Percentiles rank a stretch among this genome's conserved stretches.
Evolutionary conservation across 2,797 vertebrate genomes (phyloP).

Genomic region (Sphaeramia orbicularis): DNA sequence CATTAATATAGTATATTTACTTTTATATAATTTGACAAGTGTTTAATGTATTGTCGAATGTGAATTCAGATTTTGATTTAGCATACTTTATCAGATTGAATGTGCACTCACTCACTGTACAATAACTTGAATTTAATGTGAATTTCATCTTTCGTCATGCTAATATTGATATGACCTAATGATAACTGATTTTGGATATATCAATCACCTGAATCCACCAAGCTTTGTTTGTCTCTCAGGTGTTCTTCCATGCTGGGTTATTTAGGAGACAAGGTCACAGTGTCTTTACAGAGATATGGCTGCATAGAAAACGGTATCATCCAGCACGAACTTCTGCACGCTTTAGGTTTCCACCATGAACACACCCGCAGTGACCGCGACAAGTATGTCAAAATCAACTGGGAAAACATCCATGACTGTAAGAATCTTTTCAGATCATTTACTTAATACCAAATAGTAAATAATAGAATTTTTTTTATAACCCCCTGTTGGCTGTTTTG

Average conservation of each 20-base stretch:
- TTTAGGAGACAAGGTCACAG: slow-evolving; percentile 75
- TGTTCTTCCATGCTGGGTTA: slow-evolving; percentile 82
- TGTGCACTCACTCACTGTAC: too few species aligned
- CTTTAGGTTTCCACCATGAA: slow-evolving; percentile 86
- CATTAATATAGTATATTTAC: too few species aligned
- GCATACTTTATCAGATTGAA: too few species aligned
- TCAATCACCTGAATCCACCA: too few species aligned
- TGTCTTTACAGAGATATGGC: slow-evolving; percentile 80
- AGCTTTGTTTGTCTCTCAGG: slow-evolving; percentile 52
- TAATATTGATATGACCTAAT: too few species aligned
- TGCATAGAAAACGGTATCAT: slow-evolving; percentile 78
- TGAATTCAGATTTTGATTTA: too few species aligned
- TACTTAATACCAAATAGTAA: too few species aligned
- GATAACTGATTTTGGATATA: too few species aligned
- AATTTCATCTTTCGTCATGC: too few species aligned
- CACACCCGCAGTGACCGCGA: slow-evolving; percentile 86
- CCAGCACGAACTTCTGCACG: slow-evolving; percentile 84
- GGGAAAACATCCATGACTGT: slow-evolving; percentile 61
- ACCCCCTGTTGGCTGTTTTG: neutral
- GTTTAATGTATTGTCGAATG: too few species aligned
- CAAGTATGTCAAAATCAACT: slow-evolving; percentile 79
- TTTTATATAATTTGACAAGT: too few species aligned
- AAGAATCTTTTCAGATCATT: neutral
- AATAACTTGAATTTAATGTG: too few species aligned
- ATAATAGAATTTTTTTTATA: fast-evolving